Base-by-base conservation (phyloP, 2,888 invertebrate genomes). In the Polymixis flavicincta region DNA sequence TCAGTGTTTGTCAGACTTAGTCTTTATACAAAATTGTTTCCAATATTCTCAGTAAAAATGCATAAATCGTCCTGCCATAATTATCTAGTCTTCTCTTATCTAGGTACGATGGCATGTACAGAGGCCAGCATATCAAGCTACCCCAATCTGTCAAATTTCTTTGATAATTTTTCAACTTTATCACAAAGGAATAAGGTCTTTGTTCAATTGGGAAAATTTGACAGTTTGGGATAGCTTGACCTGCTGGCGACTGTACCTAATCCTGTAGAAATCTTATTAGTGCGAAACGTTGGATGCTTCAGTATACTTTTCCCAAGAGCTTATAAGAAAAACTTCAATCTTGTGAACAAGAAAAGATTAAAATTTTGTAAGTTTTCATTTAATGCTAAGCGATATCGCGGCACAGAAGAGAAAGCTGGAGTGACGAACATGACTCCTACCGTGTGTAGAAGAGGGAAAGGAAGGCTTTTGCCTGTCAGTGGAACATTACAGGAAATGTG, bases 191-290 rank as follows among this genome's bases (percentile, higher is more conserved):
- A n/a, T n/a, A n/a, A n/a, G n/a, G n/a, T n/a, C n/a, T n/a, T n/a
- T n/a, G n/a, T n/a, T n/a, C n/a, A n/a, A n/a, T n/a, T n/a, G n/a
- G n/a, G n/a, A n/a, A n/a, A n/a, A n/a, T n/a, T n/a, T n/a, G n/a
- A n/a, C n/a, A n/a, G n/a, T n/a, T n/a, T n/a, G n/a, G n/a, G n/a
- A n/a, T n/a, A n/a, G n/a, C n/a, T n/a, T n/a, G n/a, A n/a, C n/a
- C n/a, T n/a, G n/a, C n/a, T n/a, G n/a, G n/a, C n/a, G n/a, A n/a
- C n/a, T n/a, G n/a, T 19, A 45, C 22, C 8, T 25, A 42, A 28
- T 42, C 32, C 5, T 59, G 57, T 22, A 59, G 57, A 54, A 55
- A 71, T 55, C 37, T 37, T 57, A 63, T 71, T 42, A 48, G 32
- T 11, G 17, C 45, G 45, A 73, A 28, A 22, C 28, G 9, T 9